Evolutionary conservation across 1,140 invertebrate species (phyloP).

Genomic region (Eulimnadia texana): DNA sequence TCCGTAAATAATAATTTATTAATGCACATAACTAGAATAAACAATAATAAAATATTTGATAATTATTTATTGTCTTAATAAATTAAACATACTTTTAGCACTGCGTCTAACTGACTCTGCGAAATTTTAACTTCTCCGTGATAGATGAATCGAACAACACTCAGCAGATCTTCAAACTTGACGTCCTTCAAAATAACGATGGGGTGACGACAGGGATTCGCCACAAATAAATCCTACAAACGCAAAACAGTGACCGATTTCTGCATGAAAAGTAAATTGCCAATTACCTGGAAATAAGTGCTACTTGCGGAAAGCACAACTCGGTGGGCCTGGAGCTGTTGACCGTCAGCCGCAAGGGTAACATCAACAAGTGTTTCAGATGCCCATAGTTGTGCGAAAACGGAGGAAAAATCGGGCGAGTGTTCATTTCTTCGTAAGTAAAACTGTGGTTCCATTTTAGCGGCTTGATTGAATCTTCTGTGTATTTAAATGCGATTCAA

Average conservation of each 20-base stretch:
- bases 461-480: too few species aligned
- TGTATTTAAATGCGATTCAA: too few species aligned
- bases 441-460: slow-evolving; percentile 77
- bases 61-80: too few species aligned
- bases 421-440: slow-evolving; percentile 79
- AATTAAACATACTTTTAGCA: too few species aligned
- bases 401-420: slow-evolving; percentile 72
- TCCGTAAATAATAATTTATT: too few species aligned
- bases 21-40: too few species aligned
- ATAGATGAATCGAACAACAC: slow-evolving; percentile 84
- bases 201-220: slow-evolving; percentile 76
- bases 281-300: slow-evolving; percentile 49
- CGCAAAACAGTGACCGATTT: slow-evolving; percentile 17
- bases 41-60: too few species aligned
- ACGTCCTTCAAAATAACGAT: slow-evolving; percentile 82
- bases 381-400: slow-evolving; percentile 68
- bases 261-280: background rate
- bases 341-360: slow-evolving; percentile 69
- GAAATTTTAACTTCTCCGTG: slow-evolving; percentile 60
- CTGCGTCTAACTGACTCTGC: too few species aligned
- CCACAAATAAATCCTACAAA: slow-evolving; percentile 52
- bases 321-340: slow-evolving; percentile 70
- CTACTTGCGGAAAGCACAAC: slow-evolving; percentile 75
- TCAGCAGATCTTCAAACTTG: slow-evolving; percentile 65
- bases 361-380: slow-evolving; percentile 69